These are phyloP conservation scores for Liodrosophila aerea DNA, from an alignment of 2,888 invertebrate species.

Conservation along the genomic window DNA sequence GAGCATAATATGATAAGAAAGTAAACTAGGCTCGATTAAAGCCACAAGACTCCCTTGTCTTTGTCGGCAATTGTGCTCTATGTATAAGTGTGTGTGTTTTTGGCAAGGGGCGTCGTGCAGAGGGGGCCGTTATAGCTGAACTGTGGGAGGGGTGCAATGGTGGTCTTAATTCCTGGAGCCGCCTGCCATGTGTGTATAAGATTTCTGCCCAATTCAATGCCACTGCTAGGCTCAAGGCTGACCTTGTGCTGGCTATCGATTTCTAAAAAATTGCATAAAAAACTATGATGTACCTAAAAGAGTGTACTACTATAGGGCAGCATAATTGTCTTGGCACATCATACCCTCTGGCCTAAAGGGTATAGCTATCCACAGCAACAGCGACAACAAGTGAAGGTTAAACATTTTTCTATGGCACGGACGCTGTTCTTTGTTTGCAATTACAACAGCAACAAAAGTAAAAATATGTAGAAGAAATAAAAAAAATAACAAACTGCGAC, in stretches of 20 bases:
- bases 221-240: conserved; percentile 35
- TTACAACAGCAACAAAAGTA: conserved; percentile 26
- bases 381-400: conserved; percentile 67
- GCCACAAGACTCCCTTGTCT: too few species aligned
- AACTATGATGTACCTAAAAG: not conserved
- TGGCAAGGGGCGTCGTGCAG: not conserved
- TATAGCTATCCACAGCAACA: conserved; percentile 35
- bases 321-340: too few species aligned
- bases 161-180: conserved; percentile 33
- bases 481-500: conserved; percentile 25
- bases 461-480: conserved; percentile 11
- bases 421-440: conserved; percentile 69
- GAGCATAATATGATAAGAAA: conserved; percentile 12
- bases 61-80: conserved; percentile 41
- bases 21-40: too few species aligned
- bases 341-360: conserved; percentile 9
- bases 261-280: conserved; percentile 65
- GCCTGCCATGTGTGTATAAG: conserved; percentile 27
- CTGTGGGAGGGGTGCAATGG: not conserved
- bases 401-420: conserved; percentile 59
- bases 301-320: too few species aligned
- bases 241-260: conserved; percentile 70
- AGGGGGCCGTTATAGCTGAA: not conserved
- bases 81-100: too few species aligned
- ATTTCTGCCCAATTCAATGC: conserved; percentile 43